Evolutionary conservation across 2,888 invertebrate species (phyloP), one percentile per base, ranked within the genome.

Genomic region (Cenopis cana): DNA sequence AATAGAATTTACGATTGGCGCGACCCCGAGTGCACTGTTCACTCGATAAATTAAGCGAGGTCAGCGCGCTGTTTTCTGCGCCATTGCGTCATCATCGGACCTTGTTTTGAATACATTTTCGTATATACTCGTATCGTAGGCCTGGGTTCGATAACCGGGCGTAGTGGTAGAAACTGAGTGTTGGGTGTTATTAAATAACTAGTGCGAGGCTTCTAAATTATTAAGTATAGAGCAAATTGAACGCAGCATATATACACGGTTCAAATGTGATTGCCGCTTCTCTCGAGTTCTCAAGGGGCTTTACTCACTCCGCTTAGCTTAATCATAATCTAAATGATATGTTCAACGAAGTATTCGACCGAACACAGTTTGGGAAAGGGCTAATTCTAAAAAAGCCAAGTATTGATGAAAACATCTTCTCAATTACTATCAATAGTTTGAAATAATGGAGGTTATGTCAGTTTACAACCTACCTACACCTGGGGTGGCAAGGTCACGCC

Each of bases 251-350:
- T 81, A 80, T 78, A 81, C 78, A 78, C 77, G 79, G 82, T 81
- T 81, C 78, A 81, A 82, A 67, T 56, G 82, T 83, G 86, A 86
- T 84, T 85, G 84, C 83, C 75, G 81, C 82, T 86, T 86, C 87
- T 87, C 84, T 86, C 89, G 85, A 84, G 82, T 89, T 91, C 90
- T 85, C 90, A 89, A 83, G 88, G 85, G 86, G 83, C 79, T 79
- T 46, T 79, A 78, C 76, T 77, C 77, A 80, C 75, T 80, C 79
- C 80, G 76, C 77, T 78, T 72, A 74, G 75, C 75, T 69, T 80
- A 82, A 77, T 78, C 76, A 76, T 79, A 77, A 80, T 78, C 78
- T 79, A 78, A 49, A 17, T 24, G 33, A 49, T 64, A 33, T 20
- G 9, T n/a, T n/a, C n/a, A n/a, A n/a, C n/a, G n/a, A n/a, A n/a